Evolutionary conservation across 2,888 invertebrate species (phyloP), one percentile per base, ranked within the genome.

Genomic region (Drosophila borealis): DNA sequence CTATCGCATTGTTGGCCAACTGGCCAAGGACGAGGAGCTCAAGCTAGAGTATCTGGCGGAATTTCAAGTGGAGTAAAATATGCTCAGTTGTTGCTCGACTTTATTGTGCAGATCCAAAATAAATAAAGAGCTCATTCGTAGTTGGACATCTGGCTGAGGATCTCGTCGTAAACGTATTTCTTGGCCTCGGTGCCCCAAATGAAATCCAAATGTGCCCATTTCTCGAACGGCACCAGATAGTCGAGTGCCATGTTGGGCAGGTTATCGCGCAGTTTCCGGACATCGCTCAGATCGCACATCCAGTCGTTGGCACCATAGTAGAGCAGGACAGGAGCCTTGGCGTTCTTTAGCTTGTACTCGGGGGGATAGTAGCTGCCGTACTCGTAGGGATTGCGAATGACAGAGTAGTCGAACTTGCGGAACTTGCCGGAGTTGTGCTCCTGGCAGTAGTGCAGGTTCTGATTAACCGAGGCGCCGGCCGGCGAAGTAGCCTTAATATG

Each of bases 121-220:
- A 29, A 65, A 59, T 46, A 69, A 29, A 41, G 11, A 44, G 51
- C 13, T 57, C 74, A 80, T 60, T 74, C 67, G 34, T 80, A 85
- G 3, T 36, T 49, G 11, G n/a, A 1, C 84, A 91, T 88, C 62
- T 89, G 84, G 53, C 73, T 59, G 14, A 91, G 36, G 2, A 90
- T 60, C 57, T 88, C 76, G 34, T 94, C 92, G 81, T 94, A 95
- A 0, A 96, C 89, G 53, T 95, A 92, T 37, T 92, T 92, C 76
- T 93, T 94, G 3, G 94, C 94, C 78, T 95, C 93, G 11, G 93
- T 94, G 19, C 94, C 95, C 94, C 94, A 95, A 75, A 95, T 91
- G 77, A 93, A 94, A 70, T 94, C 94, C 41, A 94, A 73, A 78
- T 94, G 94, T 45, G 93, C 93, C 85, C 93, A 94, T 54, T 91